phyloP scores from a whole-genome alignment of 1,140 invertebrate genomes.

The Drosophila sp. region DNA sequence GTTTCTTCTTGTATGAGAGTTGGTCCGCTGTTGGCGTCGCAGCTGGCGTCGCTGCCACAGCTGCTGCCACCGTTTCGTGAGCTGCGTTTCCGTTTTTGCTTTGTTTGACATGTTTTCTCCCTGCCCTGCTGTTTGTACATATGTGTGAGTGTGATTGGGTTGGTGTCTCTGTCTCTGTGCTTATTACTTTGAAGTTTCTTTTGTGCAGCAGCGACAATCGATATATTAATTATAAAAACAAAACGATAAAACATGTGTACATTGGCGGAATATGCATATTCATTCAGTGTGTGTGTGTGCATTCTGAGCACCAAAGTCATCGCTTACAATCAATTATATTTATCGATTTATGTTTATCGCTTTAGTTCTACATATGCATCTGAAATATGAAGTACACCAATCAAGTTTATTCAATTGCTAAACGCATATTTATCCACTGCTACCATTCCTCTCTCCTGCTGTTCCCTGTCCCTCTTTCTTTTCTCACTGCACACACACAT shows the following conservation, averaged over 20 bases:
- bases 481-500: constrained; percentile 32
- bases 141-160: not conserved
- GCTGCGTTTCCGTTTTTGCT: constrained; percentile 70
- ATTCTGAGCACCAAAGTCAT: constrained; percentile 1
- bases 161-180: constrained; percentile 52
- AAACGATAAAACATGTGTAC: constrained; percentile 31
- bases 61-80: constrained; percentile 37
- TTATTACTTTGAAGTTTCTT: constrained; percentile 59
- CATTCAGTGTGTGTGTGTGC: not conserved
- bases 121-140: constrained; percentile 9
- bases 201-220: constrained; percentile 51
- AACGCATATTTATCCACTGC: constrained; percentile 48
- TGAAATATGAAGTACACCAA: not conserved
- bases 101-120: constrained; percentile 69
- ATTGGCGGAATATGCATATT: too few relatives aligned
- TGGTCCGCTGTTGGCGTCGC: constrained; percentile 15
- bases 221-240: constrained; percentile 72
- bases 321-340: not conserved
- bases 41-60: constrained; percentile 5
- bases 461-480: not conserved
- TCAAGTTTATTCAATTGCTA: constrained; percentile 59
- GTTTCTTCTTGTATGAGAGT: constrained; percentile 21
- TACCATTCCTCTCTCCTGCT: not conserved
- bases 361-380: not conserved
- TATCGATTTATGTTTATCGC: constrained; percentile 28